Evolutionary conservation across 1,140 invertebrate genomes (phyloP).

Genomic region (Musca vetustissima): DNA sequence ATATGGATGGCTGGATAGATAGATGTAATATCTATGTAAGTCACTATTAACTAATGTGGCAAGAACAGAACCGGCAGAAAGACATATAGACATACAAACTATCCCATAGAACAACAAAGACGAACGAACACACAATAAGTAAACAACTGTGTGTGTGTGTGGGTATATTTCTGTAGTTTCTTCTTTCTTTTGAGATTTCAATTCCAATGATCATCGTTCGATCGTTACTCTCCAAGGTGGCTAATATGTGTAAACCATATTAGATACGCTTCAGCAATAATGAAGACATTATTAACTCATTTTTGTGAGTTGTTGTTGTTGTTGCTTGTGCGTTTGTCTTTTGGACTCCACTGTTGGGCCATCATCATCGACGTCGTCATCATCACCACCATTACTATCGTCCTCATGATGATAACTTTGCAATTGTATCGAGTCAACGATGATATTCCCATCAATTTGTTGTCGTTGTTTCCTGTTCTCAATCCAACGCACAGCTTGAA

Average conservation of each 20-base stretch:
- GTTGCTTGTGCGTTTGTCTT: not conserved
- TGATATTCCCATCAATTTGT: constrained; percentile 9
- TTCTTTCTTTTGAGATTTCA: not conserved
- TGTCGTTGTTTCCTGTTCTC: constrained; percentile 15
- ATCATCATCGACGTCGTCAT: not conserved
- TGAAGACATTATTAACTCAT: constrained; percentile 55
- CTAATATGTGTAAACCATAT: constrained; percentile 54
- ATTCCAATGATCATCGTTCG: not conserved
- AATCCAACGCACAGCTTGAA: constrained; percentile 9
- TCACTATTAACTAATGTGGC: no score
- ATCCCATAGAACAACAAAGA: not conserved
- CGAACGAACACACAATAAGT: not conserved
- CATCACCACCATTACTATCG: not conserved
- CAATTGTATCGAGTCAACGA: not conserved
- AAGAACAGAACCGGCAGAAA: no score
- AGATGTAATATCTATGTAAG: not conserved
- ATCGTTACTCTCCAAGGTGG: constrained; percentile 35
- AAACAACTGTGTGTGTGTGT: not conserved
- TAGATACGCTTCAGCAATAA: constrained; percentile 55
- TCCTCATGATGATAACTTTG: not conserved
- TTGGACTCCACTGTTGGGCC: not conserved
- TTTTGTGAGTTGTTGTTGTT: constrained; percentile 30
- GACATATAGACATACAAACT: not conserved
- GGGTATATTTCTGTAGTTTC: no score
- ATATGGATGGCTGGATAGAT: no score